Conservation (phyloP, 1,140 invertebrate genomes). For the Rhagoletis pomonella region DNA sequence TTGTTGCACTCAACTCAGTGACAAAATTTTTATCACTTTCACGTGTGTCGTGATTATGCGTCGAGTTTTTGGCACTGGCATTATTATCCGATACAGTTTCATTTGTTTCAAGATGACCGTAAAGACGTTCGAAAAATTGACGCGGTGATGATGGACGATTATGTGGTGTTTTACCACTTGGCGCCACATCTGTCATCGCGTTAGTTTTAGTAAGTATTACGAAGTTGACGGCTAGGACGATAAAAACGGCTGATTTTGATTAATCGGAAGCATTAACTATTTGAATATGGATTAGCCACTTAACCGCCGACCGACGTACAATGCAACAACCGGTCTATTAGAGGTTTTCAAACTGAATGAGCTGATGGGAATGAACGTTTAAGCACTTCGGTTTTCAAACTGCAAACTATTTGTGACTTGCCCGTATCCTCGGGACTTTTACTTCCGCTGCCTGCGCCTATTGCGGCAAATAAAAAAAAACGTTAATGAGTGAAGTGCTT, state of each 20-base stretch:
- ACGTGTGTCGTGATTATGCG: background rate
- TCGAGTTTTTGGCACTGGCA: background rate
- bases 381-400: constrained; percentile 3
- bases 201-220: background rate
- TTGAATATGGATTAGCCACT: background rate
- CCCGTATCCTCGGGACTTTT: constrained; percentile 1
- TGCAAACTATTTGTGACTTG: background rate
- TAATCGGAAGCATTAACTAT: background rate
- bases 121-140: constrained; percentile 77
- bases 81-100: constrained; percentile 44
- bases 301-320: background rate
- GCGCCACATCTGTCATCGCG: background rate
- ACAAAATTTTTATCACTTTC: constrained; percentile 6
- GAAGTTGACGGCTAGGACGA: background rate
- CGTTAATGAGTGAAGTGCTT: background rate
- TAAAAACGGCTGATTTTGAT: background rate
- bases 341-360: constrained; percentile 21
- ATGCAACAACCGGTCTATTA: background rate
- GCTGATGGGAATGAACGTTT: background rate
- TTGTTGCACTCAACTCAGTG: constrained; percentile 44
- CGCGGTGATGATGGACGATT: constrained; percentile 76
- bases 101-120: constrained; percentile 75
- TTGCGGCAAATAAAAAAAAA: background rate
- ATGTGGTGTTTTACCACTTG: constrained; percentile 47
- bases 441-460: background rate